Evolutionary conservation across 2,888 invertebrate genomes (phyloP).

Genomic region (Diadegma fenestrale): DNA sequence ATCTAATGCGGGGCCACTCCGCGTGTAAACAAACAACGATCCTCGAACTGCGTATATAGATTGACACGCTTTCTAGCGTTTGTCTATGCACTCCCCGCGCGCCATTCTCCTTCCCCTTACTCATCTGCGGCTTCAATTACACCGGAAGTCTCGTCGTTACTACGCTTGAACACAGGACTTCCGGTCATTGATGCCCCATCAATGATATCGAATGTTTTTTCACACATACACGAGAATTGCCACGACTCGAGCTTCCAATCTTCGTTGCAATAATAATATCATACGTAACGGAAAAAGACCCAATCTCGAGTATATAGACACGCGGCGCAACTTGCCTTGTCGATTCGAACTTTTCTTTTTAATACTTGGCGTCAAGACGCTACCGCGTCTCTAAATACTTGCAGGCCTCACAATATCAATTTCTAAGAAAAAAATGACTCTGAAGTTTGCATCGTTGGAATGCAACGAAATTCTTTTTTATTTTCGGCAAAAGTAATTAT

Average conservation of each 20-base stretch:
- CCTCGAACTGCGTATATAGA: background rate
- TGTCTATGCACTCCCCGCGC: background rate
- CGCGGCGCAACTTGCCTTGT: no score
- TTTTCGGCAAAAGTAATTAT: no score
- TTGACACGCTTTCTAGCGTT: slow-evolving; percentile 37
- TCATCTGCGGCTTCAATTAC: slow-evolving; percentile 72
- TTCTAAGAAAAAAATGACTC: no score
- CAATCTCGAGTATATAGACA: no score
- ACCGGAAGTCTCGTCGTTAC: slow-evolving; percentile 75
- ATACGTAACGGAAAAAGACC: no score
- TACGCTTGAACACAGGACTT: slow-evolving; percentile 67
- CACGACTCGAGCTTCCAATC: background rate
- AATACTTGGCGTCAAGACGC: no score
- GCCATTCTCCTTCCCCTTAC: background rate
- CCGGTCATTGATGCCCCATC: slow-evolving; percentile 72
- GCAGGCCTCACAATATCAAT: no score
- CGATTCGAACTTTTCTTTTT: no score
- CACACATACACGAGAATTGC: background rate
- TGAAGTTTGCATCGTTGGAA: no score
- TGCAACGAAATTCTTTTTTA: no score
- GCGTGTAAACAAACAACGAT: background rate
- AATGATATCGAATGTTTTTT: slow-evolving; percentile 59
- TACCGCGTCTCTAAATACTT: no score
- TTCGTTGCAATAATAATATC: background rate
- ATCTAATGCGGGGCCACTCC: slow-evolving; percentile 15